Evolutionary conservation across 2,113 vertebrate genomes (phyloP), one percentile per base, ranked within the genome.

Genomic region (Mus spicilegus): DNA sequence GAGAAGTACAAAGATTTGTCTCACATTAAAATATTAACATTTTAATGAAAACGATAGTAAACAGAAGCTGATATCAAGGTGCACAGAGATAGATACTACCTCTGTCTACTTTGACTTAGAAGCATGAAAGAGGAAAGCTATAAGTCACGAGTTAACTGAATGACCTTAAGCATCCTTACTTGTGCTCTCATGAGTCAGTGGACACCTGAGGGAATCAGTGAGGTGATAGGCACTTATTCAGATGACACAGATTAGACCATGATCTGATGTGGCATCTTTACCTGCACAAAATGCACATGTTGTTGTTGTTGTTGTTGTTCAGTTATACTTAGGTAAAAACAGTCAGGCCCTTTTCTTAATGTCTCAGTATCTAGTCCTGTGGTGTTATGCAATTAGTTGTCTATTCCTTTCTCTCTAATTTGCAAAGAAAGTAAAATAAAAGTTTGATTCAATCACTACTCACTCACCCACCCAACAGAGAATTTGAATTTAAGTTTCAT

Each of bases 241-340:
- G 4, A 54, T 24, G 77, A 67, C n/a, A 72, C 5, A 39, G 6
- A n/a, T 3, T 73, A 39, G 30, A 84, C 7, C 22, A 46, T 16
- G 54, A 93, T 58, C 91, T 61, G 5, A 86, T 92, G 42, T 30
- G 58, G 28, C 14, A 51, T 63, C 70, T 96, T 93, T 65, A n/a
- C 3, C 58, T 7, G 11, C 39, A 69, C 51, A 96, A 7, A 9
- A 9, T 73, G 7, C 12, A 78, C 12, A 42, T 42, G 49, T 49
- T 49, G 49, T 49, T 49, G 49, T 49, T 49, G 3, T 49, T 49
- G 49, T 49, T 96, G 94, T 92, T 70, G 90, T 78, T 87, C 54
- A 89, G 28, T 36, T 82, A 22, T 82, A 36, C 22, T 82, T 85
- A 69, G 70, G 11, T 17, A 96, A 93, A 93, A 88, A 65, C 16